Conservation (phyloP, 2,888 invertebrate genomes). For the Microdon myrmicae region DNA sequence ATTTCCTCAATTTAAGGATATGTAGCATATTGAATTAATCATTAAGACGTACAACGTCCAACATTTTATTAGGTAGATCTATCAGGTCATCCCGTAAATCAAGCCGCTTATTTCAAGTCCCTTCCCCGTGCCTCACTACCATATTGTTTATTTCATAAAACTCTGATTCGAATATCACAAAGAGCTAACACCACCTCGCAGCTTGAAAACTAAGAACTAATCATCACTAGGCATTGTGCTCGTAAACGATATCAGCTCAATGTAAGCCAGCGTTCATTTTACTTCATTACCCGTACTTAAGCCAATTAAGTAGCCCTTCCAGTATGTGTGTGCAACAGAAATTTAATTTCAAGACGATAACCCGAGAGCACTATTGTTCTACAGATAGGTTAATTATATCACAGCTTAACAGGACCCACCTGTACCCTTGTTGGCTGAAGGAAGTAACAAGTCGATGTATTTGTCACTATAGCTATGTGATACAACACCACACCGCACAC, state of each 20-base stretch:
- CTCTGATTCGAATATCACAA: no score
- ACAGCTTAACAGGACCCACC: slow-evolving; percentile 24
- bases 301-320: slow-evolving; percentile 29
- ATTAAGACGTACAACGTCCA: no score
- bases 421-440: slow-evolving; percentile 13
- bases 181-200: no score
- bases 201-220: no score
- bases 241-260: not conserved
- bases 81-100: no score
- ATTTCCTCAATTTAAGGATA: no score
- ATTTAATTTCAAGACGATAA: slow-evolving; percentile 41
- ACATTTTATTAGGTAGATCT: no score
- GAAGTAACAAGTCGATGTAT: not conserved
- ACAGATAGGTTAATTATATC: slow-evolving; percentile 44
- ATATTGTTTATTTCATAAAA: no score
- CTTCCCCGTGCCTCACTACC: no score
- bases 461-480: not conserved
- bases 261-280: not conserved
- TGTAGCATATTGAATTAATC: no score
- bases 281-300: slow-evolving; percentile 23
- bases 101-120: no score
- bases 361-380: slow-evolving; percentile 44
- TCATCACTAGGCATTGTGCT: no score
- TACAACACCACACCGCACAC: not conserved
- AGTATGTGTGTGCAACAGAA: slow-evolving; percentile 33